These are phyloP conservation scores for Colaptes auratus DNA, from an alignment of 2,113 vertebrate genomes.

Conservation along the genomic window DNA sequence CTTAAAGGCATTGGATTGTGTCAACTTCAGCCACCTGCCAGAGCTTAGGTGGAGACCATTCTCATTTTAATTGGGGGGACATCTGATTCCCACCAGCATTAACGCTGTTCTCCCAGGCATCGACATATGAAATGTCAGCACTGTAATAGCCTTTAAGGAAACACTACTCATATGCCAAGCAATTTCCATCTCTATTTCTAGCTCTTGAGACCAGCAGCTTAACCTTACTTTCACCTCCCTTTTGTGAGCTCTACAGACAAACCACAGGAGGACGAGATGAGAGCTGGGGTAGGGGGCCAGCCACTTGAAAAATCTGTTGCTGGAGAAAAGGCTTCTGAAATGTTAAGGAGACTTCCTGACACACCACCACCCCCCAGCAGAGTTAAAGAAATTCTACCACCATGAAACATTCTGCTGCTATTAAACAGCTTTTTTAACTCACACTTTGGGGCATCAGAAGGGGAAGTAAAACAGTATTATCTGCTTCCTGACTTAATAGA, in stretches of 20 bases:
- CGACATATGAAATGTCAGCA: accelerated
- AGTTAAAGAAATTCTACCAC: slow-evolving; percentile 1
- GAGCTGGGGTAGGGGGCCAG: background rate
- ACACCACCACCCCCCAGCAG: background rate
- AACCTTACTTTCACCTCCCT: slow-evolving; percentile 50
- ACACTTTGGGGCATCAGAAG: background rate
- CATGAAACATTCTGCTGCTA: background rate
- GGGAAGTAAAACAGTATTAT: slow-evolving; percentile 26
- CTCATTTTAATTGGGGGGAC: background rate
- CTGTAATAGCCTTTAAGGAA: slow-evolving; percentile 8
- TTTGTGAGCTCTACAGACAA: slow-evolving; percentile 3
- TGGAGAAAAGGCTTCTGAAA: slow-evolving; percentile 30
- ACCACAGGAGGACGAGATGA: background rate
- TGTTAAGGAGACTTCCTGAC: background rate
- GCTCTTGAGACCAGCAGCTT: slow-evolving; percentile 63
- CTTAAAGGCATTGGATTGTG: accelerated
- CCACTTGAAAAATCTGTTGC: slow-evolving; percentile 19
- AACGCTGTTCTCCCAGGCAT: background rate
- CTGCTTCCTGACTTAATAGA: slow-evolving; percentile 38
- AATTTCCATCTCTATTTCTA: slow-evolving; percentile 63
- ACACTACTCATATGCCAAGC: background rate
- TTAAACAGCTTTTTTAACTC: slow-evolving; percentile 10
- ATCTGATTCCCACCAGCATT: background rate
- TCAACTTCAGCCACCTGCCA: background rate
- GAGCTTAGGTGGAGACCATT: accelerated